phyloP scores from a whole-genome alignment of 2,888 invertebrate species.

The Aleiodes leptofemur region DNA sequence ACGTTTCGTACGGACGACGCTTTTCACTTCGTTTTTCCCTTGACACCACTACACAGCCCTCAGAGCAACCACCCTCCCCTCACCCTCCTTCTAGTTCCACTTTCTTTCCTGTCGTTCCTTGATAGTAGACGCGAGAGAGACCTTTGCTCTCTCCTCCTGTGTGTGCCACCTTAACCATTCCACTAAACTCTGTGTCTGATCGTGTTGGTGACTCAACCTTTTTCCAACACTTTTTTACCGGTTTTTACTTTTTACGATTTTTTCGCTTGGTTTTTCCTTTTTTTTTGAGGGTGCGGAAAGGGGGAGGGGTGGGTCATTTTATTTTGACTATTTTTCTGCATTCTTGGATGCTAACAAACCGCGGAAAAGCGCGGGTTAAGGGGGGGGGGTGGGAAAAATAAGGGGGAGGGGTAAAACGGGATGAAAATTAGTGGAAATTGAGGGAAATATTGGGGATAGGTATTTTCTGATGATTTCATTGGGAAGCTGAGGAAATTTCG shows the following conservation, averaged over 20 bases:
- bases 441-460: no score
- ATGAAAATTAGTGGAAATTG: no score
- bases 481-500: no score
- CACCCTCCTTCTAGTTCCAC: conserved; percentile 39
- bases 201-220: conserved; percentile 3
- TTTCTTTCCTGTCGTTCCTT: conserved; percentile 45
- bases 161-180: conserved; percentile 35
- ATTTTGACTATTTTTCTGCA: conserved; percentile 39
- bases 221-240: background rate
- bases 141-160: conserved; percentile 28
- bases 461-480: no score
- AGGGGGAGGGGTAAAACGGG: no score
- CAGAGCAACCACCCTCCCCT: conserved; percentile 37
- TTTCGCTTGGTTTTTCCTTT: background rate
- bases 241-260: conserved; percentile 13
- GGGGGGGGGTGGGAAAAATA: no score
- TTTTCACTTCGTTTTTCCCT: conserved; percentile 48
- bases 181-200: conserved; percentile 25
- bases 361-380: no score
- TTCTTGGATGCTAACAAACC: background rate
- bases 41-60: conserved; percentile 32
- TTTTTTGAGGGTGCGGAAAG: no score
- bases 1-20: conserved; percentile 49
- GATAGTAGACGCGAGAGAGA: conserved; percentile 48
- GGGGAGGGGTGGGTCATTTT: no score